Base-by-base conservation (phyloP, 2,113 vertebrate genomes). In the Shinisaurus crocodilurus region DNA sequence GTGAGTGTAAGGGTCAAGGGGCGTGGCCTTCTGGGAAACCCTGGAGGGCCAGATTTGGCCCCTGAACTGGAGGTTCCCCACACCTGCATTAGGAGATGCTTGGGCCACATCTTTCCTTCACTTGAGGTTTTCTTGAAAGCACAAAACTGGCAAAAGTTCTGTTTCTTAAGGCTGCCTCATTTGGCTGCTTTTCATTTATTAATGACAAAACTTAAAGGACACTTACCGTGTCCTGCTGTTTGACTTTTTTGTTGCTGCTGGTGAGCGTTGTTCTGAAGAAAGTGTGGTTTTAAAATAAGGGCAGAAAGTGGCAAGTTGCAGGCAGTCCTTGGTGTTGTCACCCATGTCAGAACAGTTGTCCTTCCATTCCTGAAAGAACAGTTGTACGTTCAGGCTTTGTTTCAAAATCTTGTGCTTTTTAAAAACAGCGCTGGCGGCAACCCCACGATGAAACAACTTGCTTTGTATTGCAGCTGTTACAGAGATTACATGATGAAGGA, bases 391-490 rank as follows among this genome's bases (percentile, higher is more conserved):
- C 13, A n/a, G 43, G 45, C 43, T 86, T 50, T 20, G 45, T 69
- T 81, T 63, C 80, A 8, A 65, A 40, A 40, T 10, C 15, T 5
- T 57, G n/a, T 54, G 45, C 43, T 54, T 82, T 88, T 88, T 81
- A 18, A 54, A 82, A 54, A 70, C 34, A 67, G 18, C n/a, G 20
- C 45, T 34, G 65, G 32, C 43, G 27, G 7, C 0, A 37, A 82
- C 67, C 54, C 25, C 0, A 0, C 87, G 75, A n/a, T 20, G 10
- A 54, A 4, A 3, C 81, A 29, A 54, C 85, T 12, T 92, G 82
- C 54, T 92, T 32, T 94, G 0, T 82, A 87, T 88, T 91, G 29
- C 95, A 98, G 98, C 9, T 96, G 34, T 85, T 97, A 97, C 92
- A 90, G 25, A 74, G 88, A 95, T 60, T 97, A 96, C 69, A 0